These are phyloP conservation scores for Hybognathus amarus DNA, from an alignment of 2,797 vertebrate genomes.

Conservation along the genomic window DNA sequence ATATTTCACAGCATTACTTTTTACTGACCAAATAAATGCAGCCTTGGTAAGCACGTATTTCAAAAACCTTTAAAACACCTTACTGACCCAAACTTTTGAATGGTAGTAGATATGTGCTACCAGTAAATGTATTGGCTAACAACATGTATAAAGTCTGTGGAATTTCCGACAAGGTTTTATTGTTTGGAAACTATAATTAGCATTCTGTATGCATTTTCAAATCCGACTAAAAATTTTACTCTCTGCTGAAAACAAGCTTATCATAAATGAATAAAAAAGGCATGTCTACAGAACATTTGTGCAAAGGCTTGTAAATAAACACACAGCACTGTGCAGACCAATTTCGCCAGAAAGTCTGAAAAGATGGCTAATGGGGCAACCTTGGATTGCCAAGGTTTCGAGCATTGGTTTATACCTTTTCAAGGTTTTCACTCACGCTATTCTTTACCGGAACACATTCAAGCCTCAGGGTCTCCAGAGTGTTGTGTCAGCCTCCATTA, in stretches of 20 bases:
- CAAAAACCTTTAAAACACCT: too few species aligned
- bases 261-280: not conserved
- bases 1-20: not conserved
- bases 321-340: not conserved
- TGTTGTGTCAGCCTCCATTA: slow-evolving; percentile 38
- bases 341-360: not conserved
- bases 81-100: too few species aligned
- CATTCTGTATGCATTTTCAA: slow-evolving; percentile 56
- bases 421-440: not conserved
- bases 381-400: not conserved
- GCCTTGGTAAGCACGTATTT: too few species aligned
- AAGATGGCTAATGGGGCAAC: not conserved
- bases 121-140: too few species aligned
- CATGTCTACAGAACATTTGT: not conserved
- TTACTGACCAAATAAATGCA: not conserved
- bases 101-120: not conserved
- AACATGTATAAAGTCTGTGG: not conserved
- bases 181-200: slow-evolving; percentile 56
- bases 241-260: slow-evolving; percentile 32
- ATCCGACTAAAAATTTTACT: not conserved
- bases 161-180: not conserved
- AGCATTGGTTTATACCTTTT: not conserved
- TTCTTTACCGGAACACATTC: slow-evolving; percentile 23
- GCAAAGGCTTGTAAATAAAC: not conserved
- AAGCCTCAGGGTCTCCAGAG: slow-evolving; percentile 6